Percentiles rank a stretch among this genome's conserved stretches.
phyloP scores from a whole-genome alignment of 2,888 invertebrate species.

The Melieria omissa region DNA sequence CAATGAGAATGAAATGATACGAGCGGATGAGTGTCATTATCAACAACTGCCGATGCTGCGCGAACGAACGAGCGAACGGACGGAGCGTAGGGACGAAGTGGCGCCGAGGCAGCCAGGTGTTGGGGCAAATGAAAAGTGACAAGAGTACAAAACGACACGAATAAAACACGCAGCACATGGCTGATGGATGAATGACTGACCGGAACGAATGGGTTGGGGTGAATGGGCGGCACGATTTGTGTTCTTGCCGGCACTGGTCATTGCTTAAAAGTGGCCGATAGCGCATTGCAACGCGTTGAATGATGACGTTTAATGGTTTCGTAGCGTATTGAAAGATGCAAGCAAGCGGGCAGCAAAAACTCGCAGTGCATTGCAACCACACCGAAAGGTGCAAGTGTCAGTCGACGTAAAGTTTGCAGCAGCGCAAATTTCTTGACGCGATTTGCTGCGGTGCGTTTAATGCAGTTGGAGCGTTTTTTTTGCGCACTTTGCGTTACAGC shows the following conservation, averaged over 20 bases:
- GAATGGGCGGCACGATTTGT: background rate
- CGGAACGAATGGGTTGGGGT: background rate
- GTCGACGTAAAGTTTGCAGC: background rate
- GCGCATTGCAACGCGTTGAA: slow-evolving; percentile 33
- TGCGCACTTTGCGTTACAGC: slow-evolving; percentile 31
- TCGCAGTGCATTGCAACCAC: background rate
- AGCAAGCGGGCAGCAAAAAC: background rate
- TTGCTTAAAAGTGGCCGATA: background rate
- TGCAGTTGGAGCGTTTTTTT: background rate
- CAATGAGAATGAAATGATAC: slow-evolving; percentile 17
- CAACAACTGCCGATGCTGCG: slow-evolving; percentile 22
- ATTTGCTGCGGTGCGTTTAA: background rate
- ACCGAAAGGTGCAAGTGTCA: background rate
- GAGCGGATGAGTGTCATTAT: slow-evolving; percentile 29
- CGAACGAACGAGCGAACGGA: background rate
- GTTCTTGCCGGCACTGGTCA: background rate
- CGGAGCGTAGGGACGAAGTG: slow-evolving; percentile 7
- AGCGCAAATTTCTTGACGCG: background rate
- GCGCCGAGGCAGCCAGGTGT: slow-evolving; percentile 29
- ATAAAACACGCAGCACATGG: too few species aligned
- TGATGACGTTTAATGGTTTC: slow-evolving; percentile 47
- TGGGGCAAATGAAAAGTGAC: slow-evolving; percentile 53
- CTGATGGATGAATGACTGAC: background rate
- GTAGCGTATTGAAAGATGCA: slow-evolving; percentile 39
- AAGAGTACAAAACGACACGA: slow-evolving; percentile 31